phyloP scores from a whole-genome alignment of 2,888 invertebrate genomes.

The Chrysolina americana region DNA sequence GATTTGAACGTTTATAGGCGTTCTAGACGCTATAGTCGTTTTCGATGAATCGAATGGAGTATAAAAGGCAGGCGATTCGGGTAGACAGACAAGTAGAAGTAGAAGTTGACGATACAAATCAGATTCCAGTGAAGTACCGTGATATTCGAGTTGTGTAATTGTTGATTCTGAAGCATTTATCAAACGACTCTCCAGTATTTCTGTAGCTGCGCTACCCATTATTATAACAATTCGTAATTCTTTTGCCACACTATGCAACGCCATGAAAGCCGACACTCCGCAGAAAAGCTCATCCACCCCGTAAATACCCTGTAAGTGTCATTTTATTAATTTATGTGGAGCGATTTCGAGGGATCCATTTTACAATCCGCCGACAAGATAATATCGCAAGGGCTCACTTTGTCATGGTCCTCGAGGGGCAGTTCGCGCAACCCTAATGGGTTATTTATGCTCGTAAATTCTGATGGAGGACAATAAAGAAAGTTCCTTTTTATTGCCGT shows the following conservation, averaged over 20 bases:
- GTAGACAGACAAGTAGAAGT: no score
- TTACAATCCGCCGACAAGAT: constrained; percentile 49
- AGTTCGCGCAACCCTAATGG: constrained; percentile 63
- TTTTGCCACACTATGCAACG: neutral
- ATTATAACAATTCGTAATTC: neutral
- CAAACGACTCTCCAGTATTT: no score
- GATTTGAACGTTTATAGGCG: no score
- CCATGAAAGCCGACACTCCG: neutral
- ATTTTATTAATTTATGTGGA: constrained; percentile 41
- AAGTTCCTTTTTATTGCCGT: constrained; percentile 40
- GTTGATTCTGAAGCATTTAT: no score
- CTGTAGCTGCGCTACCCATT: no score
- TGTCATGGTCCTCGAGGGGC: constrained; percentile 56
- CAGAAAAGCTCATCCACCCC: constrained; percentile 12
- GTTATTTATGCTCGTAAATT: constrained; percentile 66
- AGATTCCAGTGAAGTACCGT: no score
- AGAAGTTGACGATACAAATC: no score
- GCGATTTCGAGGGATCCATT: constrained; percentile 41
- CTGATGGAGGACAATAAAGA: constrained; percentile 47
- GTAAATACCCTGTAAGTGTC: constrained; percentile 29
- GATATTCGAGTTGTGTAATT: no score
- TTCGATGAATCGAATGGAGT: no score
- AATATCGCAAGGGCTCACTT: constrained; percentile 59
- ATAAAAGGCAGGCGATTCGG: no score
- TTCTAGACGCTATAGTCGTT: no score